phyloP scores from a whole-genome alignment of 2,113 vertebrate genomes.

The Anguilla japonica region DNA sequence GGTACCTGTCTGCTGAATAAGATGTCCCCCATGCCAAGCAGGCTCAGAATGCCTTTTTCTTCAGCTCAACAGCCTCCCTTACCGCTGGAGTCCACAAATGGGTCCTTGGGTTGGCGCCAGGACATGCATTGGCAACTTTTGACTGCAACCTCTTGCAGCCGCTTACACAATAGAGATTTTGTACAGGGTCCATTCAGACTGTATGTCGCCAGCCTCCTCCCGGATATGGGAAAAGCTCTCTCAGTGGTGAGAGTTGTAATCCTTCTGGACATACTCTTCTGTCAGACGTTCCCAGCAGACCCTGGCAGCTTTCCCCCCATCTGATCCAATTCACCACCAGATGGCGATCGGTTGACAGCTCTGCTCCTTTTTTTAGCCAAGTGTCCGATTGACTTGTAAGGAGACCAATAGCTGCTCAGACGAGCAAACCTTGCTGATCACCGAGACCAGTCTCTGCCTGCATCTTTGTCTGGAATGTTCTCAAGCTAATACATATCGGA shows the following conservation, averaged over 20 bases:
- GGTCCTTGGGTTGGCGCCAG: background rate
- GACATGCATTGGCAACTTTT: background rate
- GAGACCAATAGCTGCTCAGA: no score
- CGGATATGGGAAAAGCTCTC: background rate
- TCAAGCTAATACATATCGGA: no score
- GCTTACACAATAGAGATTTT: background rate
- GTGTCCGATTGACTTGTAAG: background rate
- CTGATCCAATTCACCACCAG: no score
- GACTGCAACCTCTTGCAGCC: background rate
- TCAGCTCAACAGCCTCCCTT: constrained; percentile 14
- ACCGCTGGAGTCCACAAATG: background rate
- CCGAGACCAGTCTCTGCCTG: no score
- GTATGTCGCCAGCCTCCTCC: background rate
- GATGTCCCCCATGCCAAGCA: background rate
- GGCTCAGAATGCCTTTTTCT: background rate
- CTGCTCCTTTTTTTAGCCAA: background rate
- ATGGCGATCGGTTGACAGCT: background rate
- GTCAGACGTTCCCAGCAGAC: background rate
- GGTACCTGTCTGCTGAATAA: background rate
- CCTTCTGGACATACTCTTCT: no score
- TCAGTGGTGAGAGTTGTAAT: no score
- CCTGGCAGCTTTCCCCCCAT: constrained; percentile 1
- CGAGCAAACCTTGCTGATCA: no score
- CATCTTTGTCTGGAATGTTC: no score
- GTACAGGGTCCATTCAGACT: constrained; percentile 8